phyloP scores from a whole-genome alignment of 2,888 invertebrate species.

The Apomyelois bistriatella region DNA sequence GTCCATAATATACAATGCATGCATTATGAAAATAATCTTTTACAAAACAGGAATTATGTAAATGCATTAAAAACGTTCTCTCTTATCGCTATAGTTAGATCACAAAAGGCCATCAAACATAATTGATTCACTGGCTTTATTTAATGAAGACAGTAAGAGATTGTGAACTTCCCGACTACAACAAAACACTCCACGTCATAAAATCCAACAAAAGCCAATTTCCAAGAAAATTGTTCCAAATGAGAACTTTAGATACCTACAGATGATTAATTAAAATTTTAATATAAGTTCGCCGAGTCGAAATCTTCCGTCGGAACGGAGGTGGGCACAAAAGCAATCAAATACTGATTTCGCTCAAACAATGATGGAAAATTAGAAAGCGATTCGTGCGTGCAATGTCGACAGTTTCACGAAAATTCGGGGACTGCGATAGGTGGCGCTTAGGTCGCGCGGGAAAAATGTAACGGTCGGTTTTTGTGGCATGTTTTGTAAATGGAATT shows the following conservation, averaged over 20 bases:
- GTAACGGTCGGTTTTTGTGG: constrained; percentile 4
- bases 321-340: constrained; percentile 43
- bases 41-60: too few species aligned
- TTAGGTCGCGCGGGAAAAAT: neutral
- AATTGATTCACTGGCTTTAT: neutral
- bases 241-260: constrained; percentile 7
- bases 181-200: neutral
- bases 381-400: constrained; percentile 59
- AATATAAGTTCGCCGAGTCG: constrained; percentile 14
- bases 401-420: constrained; percentile 20
- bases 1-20: too few species aligned
- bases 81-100: neutral
- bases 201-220: constrained; percentile 6
- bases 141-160: neutral
- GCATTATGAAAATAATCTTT: too few species aligned
- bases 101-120: neutral
- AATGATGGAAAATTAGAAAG: constrained; percentile 67
- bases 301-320: constrained; percentile 6
- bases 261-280: constrained; percentile 14
- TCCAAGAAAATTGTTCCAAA: constrained; percentile 6
- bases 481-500: constrained; percentile 8
- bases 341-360: constrained; percentile 62
- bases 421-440: neutral
- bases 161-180: neutral
- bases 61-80: too few species aligned